Base-by-base conservation (phyloP, 1,140 invertebrate species). In the Drosophila bocki region DNA sequence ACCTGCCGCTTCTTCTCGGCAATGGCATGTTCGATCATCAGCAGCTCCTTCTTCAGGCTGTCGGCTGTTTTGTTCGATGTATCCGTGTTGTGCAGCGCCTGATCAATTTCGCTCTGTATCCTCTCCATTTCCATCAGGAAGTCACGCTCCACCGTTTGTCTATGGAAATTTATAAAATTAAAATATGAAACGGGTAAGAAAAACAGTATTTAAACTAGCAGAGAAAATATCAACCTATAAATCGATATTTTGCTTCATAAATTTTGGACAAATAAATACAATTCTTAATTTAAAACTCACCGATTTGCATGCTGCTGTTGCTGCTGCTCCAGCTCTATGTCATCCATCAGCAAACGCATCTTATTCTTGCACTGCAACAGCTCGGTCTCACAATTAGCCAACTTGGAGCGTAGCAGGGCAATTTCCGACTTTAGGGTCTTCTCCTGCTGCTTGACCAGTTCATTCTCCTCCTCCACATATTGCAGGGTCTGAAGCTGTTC, bases 331-430 rank as follows among this genome's bases (percentile, higher is more conserved):
- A 93, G 93, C 63, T 95, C 94, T 45, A 95, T 94, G 17, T 96
- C 95, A 78, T 96, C 95, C 86, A 95, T 94, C 44, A 95, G 83
- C 91, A 95, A 95, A 93, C 96, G 95, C 78, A 97, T 97, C 93
- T 97, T 97, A 91, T 97, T 98, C 94, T 97, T 97, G 93, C 97
- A 98, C 78, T 98, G 96, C 64, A 97, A 92, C 56, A 98, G 93
- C 93, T 98, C 97, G 0, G 96, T 97, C 93, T 98, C 97, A 91
- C 97, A 97, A 92, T 97, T 97, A 0, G 96, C 96, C 58, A 98
- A 92, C 91, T 98, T 97, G 1, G 96, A 97, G 65, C 97, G 94
- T 39, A 98, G 93, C 45, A 97, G 93, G 1, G 96, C 96, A 72
- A 98, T 96, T 94, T 98, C 97, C 0, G 96, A 97, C 87, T 97